Percentiles rank a stretch among this genome's conserved stretches.
Conservation (phyloP, 2,888 invertebrate genomes). For the Netelia inedita region DNA sequence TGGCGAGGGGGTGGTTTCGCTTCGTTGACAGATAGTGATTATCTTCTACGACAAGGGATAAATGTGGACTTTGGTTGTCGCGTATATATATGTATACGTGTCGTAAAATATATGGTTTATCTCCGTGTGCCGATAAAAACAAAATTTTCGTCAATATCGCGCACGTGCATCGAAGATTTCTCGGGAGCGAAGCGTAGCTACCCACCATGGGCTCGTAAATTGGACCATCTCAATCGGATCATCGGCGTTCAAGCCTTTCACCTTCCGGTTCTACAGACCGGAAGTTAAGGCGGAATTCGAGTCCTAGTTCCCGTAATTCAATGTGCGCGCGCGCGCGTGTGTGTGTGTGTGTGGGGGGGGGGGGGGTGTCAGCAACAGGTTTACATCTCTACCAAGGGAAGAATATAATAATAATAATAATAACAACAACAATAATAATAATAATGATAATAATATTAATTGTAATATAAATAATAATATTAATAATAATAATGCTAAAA, state of each 20-base stretch:
- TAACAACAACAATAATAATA: not conserved
- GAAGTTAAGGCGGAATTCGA: too few species aligned
- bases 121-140: too few species aligned
- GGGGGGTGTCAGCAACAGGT: constrained; percentile 72
- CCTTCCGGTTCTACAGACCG: too few species aligned
- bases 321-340: not conserved
- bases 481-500: not conserved
- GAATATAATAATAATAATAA: constrained; percentile 1
- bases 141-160: too few species aligned
- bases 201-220: too few species aligned
- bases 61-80: too few species aligned
- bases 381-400: constrained; percentile 54
- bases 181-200: too few species aligned
- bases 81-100: constrained; percentile 10
- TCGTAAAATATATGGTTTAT: not conserved
- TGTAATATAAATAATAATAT: not conserved
- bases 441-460: not conserved
- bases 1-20: constrained; percentile 45
- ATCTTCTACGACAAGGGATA: constrained; percentile 33
- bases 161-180: too few species aligned
- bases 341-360: too few species aligned
- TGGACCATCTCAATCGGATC: too few species aligned
- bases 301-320: constrained; percentile 3
- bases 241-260: too few species aligned
- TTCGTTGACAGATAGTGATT: constrained; percentile 53